Conservation (phyloP, 2,888 invertebrate species). For the Ophioninae sp. region DNA sequence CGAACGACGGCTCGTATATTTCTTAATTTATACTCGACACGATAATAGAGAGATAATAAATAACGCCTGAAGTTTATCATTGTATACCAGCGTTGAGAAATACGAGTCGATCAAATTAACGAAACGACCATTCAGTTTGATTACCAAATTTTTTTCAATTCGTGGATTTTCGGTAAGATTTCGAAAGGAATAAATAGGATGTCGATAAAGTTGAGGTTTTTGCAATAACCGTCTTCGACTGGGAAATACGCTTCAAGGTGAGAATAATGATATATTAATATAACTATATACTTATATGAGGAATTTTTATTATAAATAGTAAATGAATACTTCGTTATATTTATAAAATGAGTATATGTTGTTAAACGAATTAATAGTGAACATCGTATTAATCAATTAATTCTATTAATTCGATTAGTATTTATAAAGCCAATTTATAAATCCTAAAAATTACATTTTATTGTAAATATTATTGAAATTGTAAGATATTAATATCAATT, state of each 20-base stretch:
- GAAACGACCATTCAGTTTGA: background rate
- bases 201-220: background rate
- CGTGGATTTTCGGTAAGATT: background rate
- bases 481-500: background rate
- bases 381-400: too few species aligned
- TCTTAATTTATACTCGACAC: constrained; percentile 1
- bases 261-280: background rate
- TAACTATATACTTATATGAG: background rate
- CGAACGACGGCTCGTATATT: background rate
- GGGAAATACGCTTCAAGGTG: background rate
- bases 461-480: background rate
- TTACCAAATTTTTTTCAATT: background rate
- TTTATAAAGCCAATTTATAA: background rate
- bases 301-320: background rate
- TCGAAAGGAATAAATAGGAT: background rate
- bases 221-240: background rate
- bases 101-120: background rate
- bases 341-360: background rate
- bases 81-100: background rate
- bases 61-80: background rate
- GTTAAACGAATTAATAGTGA: too few species aligned
- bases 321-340: background rate
- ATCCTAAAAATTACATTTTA: background rate
- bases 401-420: too few species aligned
- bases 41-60: background rate